phyloP scores from a whole-genome alignment of 1,140 invertebrate genomes.

The Drosophila tristis region DNA sequence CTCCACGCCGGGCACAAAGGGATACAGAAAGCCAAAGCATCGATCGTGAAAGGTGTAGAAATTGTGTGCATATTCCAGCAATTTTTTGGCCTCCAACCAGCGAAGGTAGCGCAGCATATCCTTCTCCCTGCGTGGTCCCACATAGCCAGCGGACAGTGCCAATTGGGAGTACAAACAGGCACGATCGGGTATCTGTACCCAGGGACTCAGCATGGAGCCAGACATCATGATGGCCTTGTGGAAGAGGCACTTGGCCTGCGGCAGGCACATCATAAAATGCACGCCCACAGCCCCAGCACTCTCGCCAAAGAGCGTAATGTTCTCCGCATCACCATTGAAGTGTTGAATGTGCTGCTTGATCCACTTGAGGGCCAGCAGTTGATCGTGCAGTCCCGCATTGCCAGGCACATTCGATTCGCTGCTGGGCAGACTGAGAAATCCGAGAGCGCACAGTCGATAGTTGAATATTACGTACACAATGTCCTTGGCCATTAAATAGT shows the following conservation, averaged over 20 bases:
- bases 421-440: slow-evolving; percentile 86
- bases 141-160: slow-evolving; percentile 55
- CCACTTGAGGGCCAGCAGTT: slow-evolving; percentile 84
- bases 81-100: slow-evolving; percentile 86
- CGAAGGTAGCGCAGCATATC: slow-evolving; percentile 82
- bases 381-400: slow-evolving; percentile 86
- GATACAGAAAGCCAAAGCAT: slow-evolving; percentile 48
- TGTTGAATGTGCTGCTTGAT: slow-evolving; percentile 70
- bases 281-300: slow-evolving; percentile 79
- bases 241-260: slow-evolving; percentile 85
- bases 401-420: slow-evolving; percentile 80
- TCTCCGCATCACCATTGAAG: slow-evolving; percentile 68
- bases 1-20: slow-evolving; percentile 77
- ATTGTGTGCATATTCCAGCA: slow-evolving; percentile 55
- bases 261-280: slow-evolving; percentile 69
- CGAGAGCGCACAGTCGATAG: slow-evolving; percentile 88
- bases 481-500: slow-evolving; percentile 87
- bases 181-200: slow-evolving; percentile 39
- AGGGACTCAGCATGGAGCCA: slow-evolving; percentile 85
- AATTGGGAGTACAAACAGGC: slow-evolving; percentile 35
- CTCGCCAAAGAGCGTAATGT: slow-evolving; percentile 80
- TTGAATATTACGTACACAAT: slow-evolving; percentile 89
- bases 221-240: slow-evolving; percentile 87
- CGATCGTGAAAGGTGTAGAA: slow-evolving; percentile 35
- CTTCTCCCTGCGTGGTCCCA: slow-evolving; percentile 57